Percentiles rank a stretch among this genome's conserved stretches.
phyloP scores from a whole-genome alignment of 2,888 invertebrate species.

The Drosophila cognata region DNA sequence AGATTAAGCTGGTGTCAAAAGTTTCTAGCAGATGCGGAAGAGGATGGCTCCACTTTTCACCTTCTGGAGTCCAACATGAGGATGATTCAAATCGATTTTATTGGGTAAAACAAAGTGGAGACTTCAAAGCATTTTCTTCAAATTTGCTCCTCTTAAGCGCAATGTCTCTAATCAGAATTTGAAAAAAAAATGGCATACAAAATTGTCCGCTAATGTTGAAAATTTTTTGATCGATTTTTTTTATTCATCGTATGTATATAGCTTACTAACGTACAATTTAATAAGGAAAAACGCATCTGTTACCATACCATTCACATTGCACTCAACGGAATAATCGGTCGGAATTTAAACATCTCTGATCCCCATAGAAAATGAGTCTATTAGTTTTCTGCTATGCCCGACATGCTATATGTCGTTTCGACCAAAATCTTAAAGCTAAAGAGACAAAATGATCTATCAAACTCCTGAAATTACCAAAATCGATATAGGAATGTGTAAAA shows the following conservation, averaged over 20 bases:
- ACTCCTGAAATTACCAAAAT: background rate
- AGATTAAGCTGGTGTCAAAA: background rate
- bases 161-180: background rate
- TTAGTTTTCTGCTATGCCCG: background rate
- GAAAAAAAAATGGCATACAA: background rate
- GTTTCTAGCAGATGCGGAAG: background rate
- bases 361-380: background rate
- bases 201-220: background rate
- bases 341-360: background rate
- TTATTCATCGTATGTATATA: background rate
- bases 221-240: background rate
- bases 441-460: background rate
- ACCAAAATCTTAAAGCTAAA: background rate
- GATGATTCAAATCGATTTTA: too few species aligned
- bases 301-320: too few species aligned
- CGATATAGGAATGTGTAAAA: background rate
- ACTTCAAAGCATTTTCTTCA: background rate
- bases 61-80: too few species aligned
- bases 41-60: background rate
- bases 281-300: background rate
- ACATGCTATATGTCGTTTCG: background rate
- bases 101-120: background rate
- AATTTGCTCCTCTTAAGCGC: background rate
- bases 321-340: background rate
- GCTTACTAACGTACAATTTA: background rate